These are phyloP conservation scores for Napeogenes inachia DNA, from an alignment of 2,888 invertebrate species.

Conservation along the genomic window DNA sequence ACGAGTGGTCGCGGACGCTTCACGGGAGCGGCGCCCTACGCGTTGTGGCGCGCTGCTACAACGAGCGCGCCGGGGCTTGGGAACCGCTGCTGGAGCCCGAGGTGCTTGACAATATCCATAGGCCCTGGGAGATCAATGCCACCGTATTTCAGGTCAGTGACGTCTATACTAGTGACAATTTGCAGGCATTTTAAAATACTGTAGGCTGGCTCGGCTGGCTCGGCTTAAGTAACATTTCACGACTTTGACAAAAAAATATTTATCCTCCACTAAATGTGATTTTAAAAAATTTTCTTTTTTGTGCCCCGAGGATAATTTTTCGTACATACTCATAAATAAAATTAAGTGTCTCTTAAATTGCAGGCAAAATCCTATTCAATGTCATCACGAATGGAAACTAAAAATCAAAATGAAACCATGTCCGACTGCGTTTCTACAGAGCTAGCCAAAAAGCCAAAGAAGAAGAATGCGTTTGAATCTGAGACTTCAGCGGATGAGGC, in stretches of 20 bases:
- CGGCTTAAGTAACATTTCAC: too few relatives aligned
- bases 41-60: conserved; percentile 78
- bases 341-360: conserved; percentile 23
- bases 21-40: conserved; percentile 65
- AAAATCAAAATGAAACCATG: conserved; percentile 46
- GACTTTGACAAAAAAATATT: too few relatives aligned
- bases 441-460: conserved; percentile 47
- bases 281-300: too few relatives aligned
- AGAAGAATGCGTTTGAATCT: conserved; percentile 68
- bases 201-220: too few relatives aligned
- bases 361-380: conserved; percentile 79
- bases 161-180: background rate
- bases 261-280: too few relatives aligned
- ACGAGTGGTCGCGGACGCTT: conserved; percentile 82
- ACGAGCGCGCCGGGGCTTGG: conserved; percentile 84
- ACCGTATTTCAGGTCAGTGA: conserved; percentile 76
- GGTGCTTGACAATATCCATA: conserved; percentile 80
- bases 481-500: conserved; percentile 79
- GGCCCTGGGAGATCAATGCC: conserved; percentile 84
- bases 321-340: too few relatives aligned
- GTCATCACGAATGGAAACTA: conserved; percentile 59
- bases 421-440: conserved; percentile 41
- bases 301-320: too few relatives aligned
- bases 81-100: conserved; percentile 90
- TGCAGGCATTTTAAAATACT: background rate